Evolutionary conservation across 1,140 invertebrate genomes (phyloP).

Genomic region (Meloidogyne hapla): DNA sequence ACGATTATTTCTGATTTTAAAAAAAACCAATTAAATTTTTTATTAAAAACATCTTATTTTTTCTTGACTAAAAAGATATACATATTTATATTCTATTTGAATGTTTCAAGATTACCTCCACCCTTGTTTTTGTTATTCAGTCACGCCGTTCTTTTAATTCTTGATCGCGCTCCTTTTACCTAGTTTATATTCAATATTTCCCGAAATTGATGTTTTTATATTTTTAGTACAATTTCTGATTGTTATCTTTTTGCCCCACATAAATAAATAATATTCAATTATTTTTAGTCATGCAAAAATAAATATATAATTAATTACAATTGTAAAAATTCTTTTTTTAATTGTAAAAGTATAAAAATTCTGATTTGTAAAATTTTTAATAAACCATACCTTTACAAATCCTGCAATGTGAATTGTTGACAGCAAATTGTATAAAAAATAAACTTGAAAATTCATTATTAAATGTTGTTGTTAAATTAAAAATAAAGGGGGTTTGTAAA

Average conservation of each 20-base stretch:
- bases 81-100: neutral
- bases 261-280: neutral
- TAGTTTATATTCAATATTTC: neutral
- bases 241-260: neutral
- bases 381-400: no score
- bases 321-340: no score
- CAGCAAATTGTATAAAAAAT: no score
- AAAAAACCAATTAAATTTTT: neutral
- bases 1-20: no score
- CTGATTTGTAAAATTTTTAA: no score
- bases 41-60: neutral
- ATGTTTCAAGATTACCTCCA: neutral
- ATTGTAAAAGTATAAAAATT: no score
- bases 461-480: no score
- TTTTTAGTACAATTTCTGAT: neutral
- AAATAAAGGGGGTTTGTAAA: no score
- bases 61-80: neutral
- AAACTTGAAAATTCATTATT: no score
- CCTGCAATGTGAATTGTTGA: no score
- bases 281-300: neutral
- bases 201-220: neutral
- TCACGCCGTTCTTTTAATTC: neutral
- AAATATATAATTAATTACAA: neutral
- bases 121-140: neutral
- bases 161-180: neutral